A percentile compares a stretch with the other conserved stretches of the same genome.
Conservation (phyloP, 2,113 vertebrate genomes). For the Egretta garzetta region DNA sequence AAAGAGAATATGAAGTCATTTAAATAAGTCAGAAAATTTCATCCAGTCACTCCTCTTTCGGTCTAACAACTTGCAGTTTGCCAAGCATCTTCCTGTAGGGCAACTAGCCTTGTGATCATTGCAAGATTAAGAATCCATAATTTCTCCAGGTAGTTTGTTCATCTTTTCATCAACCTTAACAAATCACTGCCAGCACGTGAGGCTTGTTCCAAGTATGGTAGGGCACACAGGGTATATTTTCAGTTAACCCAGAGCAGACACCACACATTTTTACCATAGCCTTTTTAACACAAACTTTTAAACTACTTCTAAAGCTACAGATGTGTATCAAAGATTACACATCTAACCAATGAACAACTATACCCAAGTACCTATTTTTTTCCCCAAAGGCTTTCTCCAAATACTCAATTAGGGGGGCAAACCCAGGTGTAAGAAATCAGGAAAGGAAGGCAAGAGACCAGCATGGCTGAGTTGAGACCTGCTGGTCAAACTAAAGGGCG, state of each 20-base stretch:
- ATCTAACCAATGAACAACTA: background rate
- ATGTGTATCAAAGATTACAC: background rate
- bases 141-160: background rate
- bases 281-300: background rate
- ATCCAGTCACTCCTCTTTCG: background rate
- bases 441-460: too few species aligned
- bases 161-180: background rate
- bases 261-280: background rate
- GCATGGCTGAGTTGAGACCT: too few species aligned
- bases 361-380: background rate
- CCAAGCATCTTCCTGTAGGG: background rate
- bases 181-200: background rate
- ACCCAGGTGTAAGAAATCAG: background rate
- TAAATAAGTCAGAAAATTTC: background rate
- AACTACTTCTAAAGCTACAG: background rate
- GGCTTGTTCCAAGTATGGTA: background rate
- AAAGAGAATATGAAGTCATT: background rate
- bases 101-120: background rate
- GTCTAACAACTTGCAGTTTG: background rate
- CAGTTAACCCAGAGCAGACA: background rate
- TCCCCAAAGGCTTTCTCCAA: background rate
- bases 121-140: background rate
- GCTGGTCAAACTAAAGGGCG: too few species aligned
- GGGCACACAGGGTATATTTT: background rate
- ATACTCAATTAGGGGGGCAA: fast-evolving